Percentiles rank a stretch among this genome's conserved stretches.
Evolutionary conservation across 1,140 invertebrate genomes (phyloP).

Genomic region (Chironomus tepperi): DNA sequence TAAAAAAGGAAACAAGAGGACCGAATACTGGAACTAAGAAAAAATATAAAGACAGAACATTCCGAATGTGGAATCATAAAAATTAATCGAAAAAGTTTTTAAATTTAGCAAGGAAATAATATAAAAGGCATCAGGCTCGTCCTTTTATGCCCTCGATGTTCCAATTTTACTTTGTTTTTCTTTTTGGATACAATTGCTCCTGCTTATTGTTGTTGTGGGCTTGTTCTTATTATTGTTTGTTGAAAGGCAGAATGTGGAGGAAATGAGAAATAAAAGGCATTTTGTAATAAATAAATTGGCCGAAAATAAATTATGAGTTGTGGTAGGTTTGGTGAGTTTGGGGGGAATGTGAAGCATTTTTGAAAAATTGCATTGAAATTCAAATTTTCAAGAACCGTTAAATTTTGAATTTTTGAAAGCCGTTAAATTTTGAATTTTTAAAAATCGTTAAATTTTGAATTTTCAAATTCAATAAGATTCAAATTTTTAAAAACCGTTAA

Average conservation of each 20-base stretch:
- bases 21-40: not conserved
- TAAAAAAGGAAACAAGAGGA: too few species aligned
- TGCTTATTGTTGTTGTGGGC: not conserved
- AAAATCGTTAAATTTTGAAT: too few species aligned
- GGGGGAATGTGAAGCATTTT: too few species aligned
- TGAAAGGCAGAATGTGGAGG: not conserved
- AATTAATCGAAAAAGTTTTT: slow-evolving; percentile 10
- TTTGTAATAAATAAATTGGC: slow-evolving; percentile 2
- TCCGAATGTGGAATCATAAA: slow-evolving; percentile 8
- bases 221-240: not conserved
- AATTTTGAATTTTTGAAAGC: too few species aligned
- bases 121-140: not conserved
- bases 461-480: too few species aligned
- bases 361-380: too few species aligned
- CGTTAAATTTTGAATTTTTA: too few species aligned
- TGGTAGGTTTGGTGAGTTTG: too few species aligned
- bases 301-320: not conserved
- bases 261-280: slow-evolving; percentile 8
- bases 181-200: not conserved
- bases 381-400: too few species aligned
- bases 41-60: not conserved
- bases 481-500: too few species aligned
- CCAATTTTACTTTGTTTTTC: too few species aligned
- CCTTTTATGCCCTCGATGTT: too few species aligned
- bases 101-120: not conserved